A percentile compares a stretch with the other conserved stretches of the same genome.
Conservation (phyloP, 2,888 invertebrate genomes). For the Timandra comae region DNA sequence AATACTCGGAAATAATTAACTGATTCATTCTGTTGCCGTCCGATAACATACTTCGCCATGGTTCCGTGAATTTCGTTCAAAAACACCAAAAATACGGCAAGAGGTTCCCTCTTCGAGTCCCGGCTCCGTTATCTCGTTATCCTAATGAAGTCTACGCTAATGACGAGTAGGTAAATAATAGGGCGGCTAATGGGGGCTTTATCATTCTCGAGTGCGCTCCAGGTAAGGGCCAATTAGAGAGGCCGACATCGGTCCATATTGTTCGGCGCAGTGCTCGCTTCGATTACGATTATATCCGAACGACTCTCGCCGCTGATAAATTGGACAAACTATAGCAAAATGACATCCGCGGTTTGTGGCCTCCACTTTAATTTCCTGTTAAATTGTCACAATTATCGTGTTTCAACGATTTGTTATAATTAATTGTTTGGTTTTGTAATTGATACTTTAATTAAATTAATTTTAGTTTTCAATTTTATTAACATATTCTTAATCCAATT, state of each 20-base stretch:
- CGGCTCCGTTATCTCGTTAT: constrained; percentile 75
- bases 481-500: too few relatives aligned
- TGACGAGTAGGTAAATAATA: constrained; percentile 78
- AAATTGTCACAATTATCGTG: constrained; percentile 47
- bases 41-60: constrained; percentile 35
- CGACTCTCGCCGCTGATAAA: constrained; percentile 70
- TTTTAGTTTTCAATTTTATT: too few relatives aligned
- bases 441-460: too few relatives aligned
- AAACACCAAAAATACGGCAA: constrained; percentile 63
- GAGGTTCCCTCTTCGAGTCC: constrained; percentile 46
- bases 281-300: constrained; percentile 75
- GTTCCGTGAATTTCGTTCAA: constrained; percentile 51
- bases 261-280: constrained; percentile 70
- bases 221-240: constrained; percentile 77
- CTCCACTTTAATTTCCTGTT: constrained; percentile 58
- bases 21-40: constrained; percentile 34
- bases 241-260: constrained; percentile 74
- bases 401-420: too few relatives aligned
- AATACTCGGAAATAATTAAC: constrained; percentile 56
- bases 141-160: constrained; percentile 78
- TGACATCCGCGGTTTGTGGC: constrained; percentile 64
- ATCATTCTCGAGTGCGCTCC: constrained; percentile 77
- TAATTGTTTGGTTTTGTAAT: constrained; percentile 5
- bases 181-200: constrained; percentile 77
- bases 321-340: constrained; percentile 74